Base-by-base conservation (phyloP, 2,113 vertebrate genomes). In the Chaetodon trifascialis region DNA sequence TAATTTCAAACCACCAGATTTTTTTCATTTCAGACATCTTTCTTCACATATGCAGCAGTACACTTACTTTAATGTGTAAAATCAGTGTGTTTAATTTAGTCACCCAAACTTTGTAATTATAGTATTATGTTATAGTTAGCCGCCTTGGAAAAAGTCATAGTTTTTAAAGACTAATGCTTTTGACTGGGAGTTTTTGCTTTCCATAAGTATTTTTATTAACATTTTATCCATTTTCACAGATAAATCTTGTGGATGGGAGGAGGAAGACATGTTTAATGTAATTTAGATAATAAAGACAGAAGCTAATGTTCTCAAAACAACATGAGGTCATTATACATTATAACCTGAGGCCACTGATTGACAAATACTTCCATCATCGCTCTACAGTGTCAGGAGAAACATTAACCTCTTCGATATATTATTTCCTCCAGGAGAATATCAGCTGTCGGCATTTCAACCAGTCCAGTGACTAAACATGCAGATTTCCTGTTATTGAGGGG, bases 401-500 rank as follows among this genome's bases (percentile, higher is more conserved):
- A 82, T 70, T 79, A 56, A 76, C 42, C 23, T 84, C 69, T 16
- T 56, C 46, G 38, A 23, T 69, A 44, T 76, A 84, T 42, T 55
- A 40, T 85, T n/a, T 74, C 16, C 60, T 52, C 11, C 14, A 40
- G 36, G 49, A 80, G 76, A 76, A 76, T 67, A 64, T 54, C 40
- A 23, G 36, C 70, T 62, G 59, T 23, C 14, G 34, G 36, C 71
- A 36, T 74, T 76, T 83, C 65, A 82, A 76, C 68, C 25, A 65
- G 30, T 55, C 71, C 62, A 52, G 30, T 64, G 80, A 56, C 72
- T 86, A 51, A 84, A 91, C 73, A 68, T 67, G 68, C 78, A 75
- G 47, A 82, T 82, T 78, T 69, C 84, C 51, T 70, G 56, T 75
- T 80, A 63, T 16, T 76, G 73, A 76, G 62, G 49, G 7, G 54